Percentiles rank a stretch among this genome's conserved stretches.
phyloP scores from a whole-genome alignment of 1,140 invertebrate genomes.

The Spodoptera litura region DNA sequence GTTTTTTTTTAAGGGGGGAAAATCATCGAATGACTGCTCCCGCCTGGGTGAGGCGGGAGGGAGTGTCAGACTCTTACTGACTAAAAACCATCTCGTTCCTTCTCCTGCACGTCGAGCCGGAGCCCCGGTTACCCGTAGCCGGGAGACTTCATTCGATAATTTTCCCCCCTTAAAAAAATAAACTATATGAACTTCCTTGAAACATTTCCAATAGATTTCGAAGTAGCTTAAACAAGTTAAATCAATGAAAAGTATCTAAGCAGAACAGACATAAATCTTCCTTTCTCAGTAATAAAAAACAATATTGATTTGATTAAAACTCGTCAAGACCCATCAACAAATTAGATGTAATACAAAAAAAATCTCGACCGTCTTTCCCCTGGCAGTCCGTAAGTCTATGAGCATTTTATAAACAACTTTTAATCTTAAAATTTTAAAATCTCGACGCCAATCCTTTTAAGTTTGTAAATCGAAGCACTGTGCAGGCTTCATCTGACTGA shows the following conservation, averaged over 20 bases:
- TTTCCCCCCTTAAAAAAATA: too few species aligned
- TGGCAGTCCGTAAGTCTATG: neutral
- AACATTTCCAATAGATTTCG: too few species aligned
- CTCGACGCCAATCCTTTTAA: constrained; percentile 70
- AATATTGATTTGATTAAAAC: neutral
- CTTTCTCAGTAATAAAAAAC: neutral
- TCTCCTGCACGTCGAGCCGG: too few species aligned
- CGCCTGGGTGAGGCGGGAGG: too few species aligned
- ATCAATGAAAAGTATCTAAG: too few species aligned
- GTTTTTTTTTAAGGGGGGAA: too few species aligned
- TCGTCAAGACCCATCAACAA: neutral
- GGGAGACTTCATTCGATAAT: too few species aligned
- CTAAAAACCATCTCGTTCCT: too few species aligned
- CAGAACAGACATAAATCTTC: neutral
- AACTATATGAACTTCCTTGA: neutral
- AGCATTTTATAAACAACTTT: constrained; percentile 43
- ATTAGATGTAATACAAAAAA: neutral
- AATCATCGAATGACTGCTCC: too few species aligned
- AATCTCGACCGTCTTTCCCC: neutral
- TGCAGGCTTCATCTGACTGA: constrained; percentile 73
- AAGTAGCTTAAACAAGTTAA: too few species aligned
- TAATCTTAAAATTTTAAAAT: constrained; percentile 63
- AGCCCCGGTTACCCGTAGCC: too few species aligned
- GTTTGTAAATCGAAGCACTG: constrained; percentile 66
- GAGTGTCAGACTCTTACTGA: too few species aligned